These are phyloP conservation scores for Australoheros scitulus DNA, from an alignment of 2,113 vertebrate species.

Conservation along the genomic window DNA sequence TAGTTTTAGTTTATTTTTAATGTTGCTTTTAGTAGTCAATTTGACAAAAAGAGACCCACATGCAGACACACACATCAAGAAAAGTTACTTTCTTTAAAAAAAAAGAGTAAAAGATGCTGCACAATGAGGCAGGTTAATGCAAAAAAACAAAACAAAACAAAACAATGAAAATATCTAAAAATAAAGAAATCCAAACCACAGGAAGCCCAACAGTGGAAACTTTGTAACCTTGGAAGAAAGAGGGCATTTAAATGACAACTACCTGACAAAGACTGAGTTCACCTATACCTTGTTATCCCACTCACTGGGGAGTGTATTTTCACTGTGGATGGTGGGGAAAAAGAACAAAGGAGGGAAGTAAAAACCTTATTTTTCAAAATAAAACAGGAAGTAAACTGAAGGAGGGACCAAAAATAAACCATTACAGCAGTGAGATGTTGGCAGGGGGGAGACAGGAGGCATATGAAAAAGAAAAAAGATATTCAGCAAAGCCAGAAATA, in stretches of 20 bases:
- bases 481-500: not conserved
- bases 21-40: not conserved
- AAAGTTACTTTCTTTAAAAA: not conserved
- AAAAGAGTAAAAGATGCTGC: too few relatives aligned
- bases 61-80: not conserved
- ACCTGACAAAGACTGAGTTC: too few relatives aligned
- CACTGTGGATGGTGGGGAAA: not conserved
- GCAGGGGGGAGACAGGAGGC: not conserved
- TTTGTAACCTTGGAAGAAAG: not conserved
- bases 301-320: not conserved
- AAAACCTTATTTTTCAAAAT: not conserved
- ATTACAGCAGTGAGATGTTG: not conserved
- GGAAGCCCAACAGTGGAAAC: not conserved
- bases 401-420: not conserved
- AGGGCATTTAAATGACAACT: too few relatives aligned
- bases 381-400: not conserved
- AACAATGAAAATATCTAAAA: not conserved
- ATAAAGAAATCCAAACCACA: not conserved
- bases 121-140: too few relatives aligned
- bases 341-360: not conserved
- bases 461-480: not conserved
- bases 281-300: not conserved
- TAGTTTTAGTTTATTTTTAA: not conserved
- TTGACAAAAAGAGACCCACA: not conserved
- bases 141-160: too few relatives aligned